Evolutionary conservation across 2,113 vertebrate genomes (phyloP).

Genomic region (Ovibos moschatus): DNA sequence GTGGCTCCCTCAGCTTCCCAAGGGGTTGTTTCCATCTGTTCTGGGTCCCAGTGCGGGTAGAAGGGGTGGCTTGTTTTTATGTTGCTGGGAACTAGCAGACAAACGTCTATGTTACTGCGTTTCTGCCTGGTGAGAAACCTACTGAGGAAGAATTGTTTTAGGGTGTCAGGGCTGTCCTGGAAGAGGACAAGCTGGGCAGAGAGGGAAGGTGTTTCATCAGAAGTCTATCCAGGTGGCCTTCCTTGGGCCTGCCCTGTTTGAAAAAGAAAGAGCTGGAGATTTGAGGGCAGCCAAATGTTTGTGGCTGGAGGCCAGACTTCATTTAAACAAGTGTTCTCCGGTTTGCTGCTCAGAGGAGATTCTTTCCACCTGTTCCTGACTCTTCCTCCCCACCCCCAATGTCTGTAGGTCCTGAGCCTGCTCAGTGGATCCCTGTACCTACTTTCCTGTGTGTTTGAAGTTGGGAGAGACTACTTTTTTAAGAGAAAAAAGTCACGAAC

Average conservation of each 20-base stretch:
- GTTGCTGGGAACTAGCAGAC: conserved; percentile 60
- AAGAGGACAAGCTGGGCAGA: not conserved
- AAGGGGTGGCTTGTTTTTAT: conserved; percentile 50
- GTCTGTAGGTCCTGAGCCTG: not conserved
- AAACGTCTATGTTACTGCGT: conserved; percentile 5
- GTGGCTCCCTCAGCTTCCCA: conserved; percentile 32
- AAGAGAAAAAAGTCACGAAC: not conserved
- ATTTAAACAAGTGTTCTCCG: not conserved
- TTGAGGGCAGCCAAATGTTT: not conserved
- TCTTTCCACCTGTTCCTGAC: not conserved
- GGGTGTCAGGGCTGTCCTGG: not conserved
- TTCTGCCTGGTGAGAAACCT: not conserved
- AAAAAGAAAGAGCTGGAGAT: not conserved
- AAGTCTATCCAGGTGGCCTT: not conserved
- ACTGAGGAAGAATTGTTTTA: not conserved
- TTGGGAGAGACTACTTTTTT: not conserved
- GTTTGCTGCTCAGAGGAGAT: not conserved
- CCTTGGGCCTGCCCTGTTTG: not conserved
- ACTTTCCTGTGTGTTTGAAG: not conserved
- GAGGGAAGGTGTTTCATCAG: not conserved
- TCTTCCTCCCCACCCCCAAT: not conserved
- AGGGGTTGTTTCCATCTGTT: conserved; percentile 63
- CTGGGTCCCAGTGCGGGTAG: conserved; percentile 21
- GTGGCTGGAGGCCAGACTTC: conserved; percentile 28
- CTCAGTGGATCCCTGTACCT: rapidly evolving